These are phyloP conservation scores for Acleris laterana DNA, from an alignment of 2,888 invertebrate genomes.

Conservation along the genomic window DNA sequence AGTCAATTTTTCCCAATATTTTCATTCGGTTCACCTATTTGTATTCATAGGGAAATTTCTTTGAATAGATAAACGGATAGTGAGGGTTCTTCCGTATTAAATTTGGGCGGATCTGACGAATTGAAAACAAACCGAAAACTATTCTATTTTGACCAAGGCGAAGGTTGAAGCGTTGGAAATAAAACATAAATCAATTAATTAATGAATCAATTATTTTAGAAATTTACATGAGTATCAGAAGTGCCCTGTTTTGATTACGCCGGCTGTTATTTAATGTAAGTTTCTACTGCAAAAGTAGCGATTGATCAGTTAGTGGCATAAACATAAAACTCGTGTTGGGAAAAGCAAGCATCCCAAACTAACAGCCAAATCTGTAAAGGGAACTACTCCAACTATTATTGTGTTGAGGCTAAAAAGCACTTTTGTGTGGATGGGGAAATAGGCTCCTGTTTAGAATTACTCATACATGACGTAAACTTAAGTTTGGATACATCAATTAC, in stretches of 20 bases:
- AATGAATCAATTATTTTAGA: too few species aligned
- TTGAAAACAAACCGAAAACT: conserved; percentile 50
- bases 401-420: conserved; percentile 10
- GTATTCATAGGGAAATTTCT: conserved; percentile 70
- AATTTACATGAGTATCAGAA: too few species aligned
- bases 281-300: neutral
- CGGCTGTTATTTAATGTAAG: neutral
- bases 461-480: neutral
- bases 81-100: conserved; percentile 63
- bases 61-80: conserved; percentile 70
- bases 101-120: conserved; percentile 57
- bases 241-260: conserved; percentile 5
- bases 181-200: neutral
- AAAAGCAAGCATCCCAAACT: conserved; percentile 14
- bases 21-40: conserved; percentile 66
- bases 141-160: conserved; percentile 8
- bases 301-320: neutral
- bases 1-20: conserved; percentile 66
- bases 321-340: conserved; percentile 12
- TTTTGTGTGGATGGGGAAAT: conserved; percentile 5
- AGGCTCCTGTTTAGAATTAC: neutral
- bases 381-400: conserved; percentile 11
- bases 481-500: too few species aligned
- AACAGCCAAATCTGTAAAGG: conserved; percentile 21
- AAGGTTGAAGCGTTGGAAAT: neutral